Evolutionary conservation across 1,140 invertebrate species (phyloP).

Genomic region (Leptinotarsa lineolata): DNA sequence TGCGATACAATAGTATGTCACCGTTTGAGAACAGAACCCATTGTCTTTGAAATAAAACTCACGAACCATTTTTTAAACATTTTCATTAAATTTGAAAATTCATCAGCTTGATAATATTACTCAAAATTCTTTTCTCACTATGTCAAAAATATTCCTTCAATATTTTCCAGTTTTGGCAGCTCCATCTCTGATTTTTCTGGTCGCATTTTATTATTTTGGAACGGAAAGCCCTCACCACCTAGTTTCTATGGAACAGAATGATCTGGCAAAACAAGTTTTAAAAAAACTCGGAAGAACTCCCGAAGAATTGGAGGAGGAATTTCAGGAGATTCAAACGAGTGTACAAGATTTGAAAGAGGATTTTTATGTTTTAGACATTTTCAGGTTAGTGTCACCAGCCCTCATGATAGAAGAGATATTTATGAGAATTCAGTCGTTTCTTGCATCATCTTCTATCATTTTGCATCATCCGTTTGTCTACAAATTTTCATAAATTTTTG

Average conservation of each 20-base stretch:
- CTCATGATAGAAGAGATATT: too few relatives aligned
- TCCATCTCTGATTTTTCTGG: slow-evolving; percentile 13
- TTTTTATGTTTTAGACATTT: slow-evolving; percentile 1
- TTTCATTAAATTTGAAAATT: too few relatives aligned
- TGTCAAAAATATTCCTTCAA: not conserved
- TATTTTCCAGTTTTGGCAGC: slow-evolving; percentile 14
- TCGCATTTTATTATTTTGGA: slow-evolving; percentile 8
- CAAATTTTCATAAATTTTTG: too few relatives aligned
- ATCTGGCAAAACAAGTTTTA: slow-evolving; percentile 8
- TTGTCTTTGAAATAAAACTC: too few relatives aligned
- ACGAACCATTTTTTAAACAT: too few relatives aligned
- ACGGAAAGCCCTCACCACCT: slow-evolving; percentile 10
- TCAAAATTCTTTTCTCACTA: too few relatives aligned
- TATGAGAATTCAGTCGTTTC: too few relatives aligned
- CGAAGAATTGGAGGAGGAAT: slow-evolving; percentile 3
- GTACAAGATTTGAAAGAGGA: slow-evolving; percentile 1
- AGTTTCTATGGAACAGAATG: not conserved
- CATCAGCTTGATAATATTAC: too few relatives aligned
- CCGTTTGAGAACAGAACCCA: too few relatives aligned
- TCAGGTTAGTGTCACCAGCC: not conserved
- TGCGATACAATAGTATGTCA: too few relatives aligned
- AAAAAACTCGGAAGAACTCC: slow-evolving; percentile 1
- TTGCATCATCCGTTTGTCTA: too few relatives aligned
- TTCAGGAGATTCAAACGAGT: slow-evolving; percentile 4
- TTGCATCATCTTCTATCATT: too few relatives aligned